Conservation (phyloP, 2,888 invertebrate species). For the Mamestra brassicae region DNA sequence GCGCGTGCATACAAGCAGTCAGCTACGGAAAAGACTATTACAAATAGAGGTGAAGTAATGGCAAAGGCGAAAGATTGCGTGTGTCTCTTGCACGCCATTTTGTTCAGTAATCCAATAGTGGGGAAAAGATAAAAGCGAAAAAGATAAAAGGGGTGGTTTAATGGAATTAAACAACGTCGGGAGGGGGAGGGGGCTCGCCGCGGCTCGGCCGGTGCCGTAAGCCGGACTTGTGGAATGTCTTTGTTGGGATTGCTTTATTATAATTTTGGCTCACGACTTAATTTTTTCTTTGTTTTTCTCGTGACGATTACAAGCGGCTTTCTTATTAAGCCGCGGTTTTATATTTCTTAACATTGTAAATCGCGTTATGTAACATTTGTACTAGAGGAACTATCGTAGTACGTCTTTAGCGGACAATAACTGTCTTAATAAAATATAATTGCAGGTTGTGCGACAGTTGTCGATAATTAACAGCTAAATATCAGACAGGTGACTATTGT, state of each 20-base stretch:
- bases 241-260: conserved; percentile 83
- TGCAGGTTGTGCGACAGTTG: conserved; percentile 25
- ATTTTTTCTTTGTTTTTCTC: conserved; percentile 71
- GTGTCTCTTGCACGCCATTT: conserved; percentile 88
- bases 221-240: conserved; percentile 88
- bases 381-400: conserved; percentile 17
- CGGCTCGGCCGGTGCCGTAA: conserved; percentile 77
- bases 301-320: conserved; percentile 70
- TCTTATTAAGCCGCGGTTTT: conserved; percentile 57
- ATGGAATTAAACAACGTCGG: conserved; percentile 89
- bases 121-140: conserved; percentile 88
- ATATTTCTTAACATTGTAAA: conserved; percentile 56
- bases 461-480: conserved; percentile 33
- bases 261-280: conserved; percentile 76
- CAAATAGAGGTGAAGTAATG: conserved; percentile 81
- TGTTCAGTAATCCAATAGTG: conserved; percentile 89
- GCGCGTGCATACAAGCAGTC: conserved; percentile 62
- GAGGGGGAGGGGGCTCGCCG: conserved; percentile 65
- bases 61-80: conserved; percentile 84
- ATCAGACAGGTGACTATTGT: conserved; percentile 38
- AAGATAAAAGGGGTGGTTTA: conserved; percentile 90
- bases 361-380: conserved; percentile 38
- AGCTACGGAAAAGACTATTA: conserved; percentile 73
- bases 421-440: conserved; percentile 34
- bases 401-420: conserved; percentile 14